Percentiles rank a stretch among this genome's conserved stretches.
These are phyloP conservation scores for Dermolepida albohirtum DNA, from an alignment of 2,888 invertebrate species.

Conservation along the genomic window DNA sequence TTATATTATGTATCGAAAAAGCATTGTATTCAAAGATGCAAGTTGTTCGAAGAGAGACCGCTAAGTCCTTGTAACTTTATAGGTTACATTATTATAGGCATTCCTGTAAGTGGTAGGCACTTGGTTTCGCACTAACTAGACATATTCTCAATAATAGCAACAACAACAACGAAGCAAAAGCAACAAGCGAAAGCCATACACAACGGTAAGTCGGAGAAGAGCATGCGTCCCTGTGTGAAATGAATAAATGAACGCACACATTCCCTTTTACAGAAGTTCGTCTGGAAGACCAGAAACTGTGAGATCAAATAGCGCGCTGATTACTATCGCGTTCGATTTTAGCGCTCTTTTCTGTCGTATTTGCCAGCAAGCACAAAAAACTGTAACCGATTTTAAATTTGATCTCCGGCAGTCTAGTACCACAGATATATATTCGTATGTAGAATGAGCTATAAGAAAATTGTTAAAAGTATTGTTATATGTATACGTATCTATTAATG, in stretches of 20 bases:
- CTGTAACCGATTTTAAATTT: constrained; percentile 58
- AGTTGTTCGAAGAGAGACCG: constrained; percentile 19
- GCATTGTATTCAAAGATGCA: constrained; percentile 52
- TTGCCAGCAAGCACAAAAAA: constrained; percentile 40
- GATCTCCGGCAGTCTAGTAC: constrained; percentile 26
- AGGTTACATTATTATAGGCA: constrained; percentile 49
- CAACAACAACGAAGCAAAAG: constrained; percentile 1
- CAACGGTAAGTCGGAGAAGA: background rate
- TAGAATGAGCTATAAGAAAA: background rate
- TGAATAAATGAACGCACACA: constrained; percentile 53
- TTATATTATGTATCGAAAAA: constrained; percentile 31
- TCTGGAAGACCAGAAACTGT: constrained; percentile 27
- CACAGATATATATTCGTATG: background rate
- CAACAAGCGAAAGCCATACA: constrained; percentile 18
- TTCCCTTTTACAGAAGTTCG: constrained; percentile 48
- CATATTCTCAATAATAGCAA: constrained; percentile 48
- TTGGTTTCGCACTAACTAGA: constrained; percentile 49
- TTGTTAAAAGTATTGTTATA: background rate
- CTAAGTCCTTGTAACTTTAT: constrained; percentile 11
- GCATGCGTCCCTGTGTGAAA: constrained; percentile 46
- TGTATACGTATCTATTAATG: too few relatives aligned
- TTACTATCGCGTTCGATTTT: constrained; percentile 52
- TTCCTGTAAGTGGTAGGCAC: constrained; percentile 48
- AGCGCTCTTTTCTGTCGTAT: constrained; percentile 32
- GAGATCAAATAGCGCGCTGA: constrained; percentile 48